Conservation (phyloP, 2,888 invertebrate species). For the Lithophane ornitopus region DNA sequence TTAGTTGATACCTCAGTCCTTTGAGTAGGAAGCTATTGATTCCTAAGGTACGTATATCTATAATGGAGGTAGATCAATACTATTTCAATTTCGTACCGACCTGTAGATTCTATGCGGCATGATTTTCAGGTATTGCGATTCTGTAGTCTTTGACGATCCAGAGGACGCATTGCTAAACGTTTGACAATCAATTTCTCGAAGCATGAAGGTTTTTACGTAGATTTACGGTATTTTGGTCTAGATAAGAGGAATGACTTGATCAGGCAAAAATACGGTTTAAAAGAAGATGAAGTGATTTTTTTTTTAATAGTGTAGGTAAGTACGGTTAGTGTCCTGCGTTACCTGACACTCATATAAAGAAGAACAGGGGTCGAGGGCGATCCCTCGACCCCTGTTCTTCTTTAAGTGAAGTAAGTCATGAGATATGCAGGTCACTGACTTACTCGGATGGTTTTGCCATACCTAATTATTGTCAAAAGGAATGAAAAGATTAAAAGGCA, state of each 20-base stretch:
- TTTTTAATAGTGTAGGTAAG: too few species aligned
- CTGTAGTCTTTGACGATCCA: background rate
- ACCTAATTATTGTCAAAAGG: too few species aligned
- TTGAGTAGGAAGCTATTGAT: background rate
- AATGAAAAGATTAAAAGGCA: too few species aligned
- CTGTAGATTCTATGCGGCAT: background rate
- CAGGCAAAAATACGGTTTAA: background rate
- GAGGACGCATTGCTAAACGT: background rate
- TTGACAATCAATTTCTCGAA: background rate
- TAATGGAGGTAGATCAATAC: background rate
- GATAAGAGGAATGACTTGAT: too few species aligned
- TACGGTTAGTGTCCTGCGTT: too few species aligned
- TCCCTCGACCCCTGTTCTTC: too few species aligned
- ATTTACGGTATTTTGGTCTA: background rate
- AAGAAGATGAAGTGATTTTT: background rate
- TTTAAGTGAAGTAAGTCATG: too few species aligned
- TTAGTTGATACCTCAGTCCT: background rate
- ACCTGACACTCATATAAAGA: too few species aligned
- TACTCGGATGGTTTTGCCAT: too few species aligned
- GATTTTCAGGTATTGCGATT: background rate
- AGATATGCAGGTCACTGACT: too few species aligned
- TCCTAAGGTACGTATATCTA: background rate
- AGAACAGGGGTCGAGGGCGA: too few species aligned
- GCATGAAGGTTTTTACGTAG: background rate
- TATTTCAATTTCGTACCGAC: slow-evolving; percentile 22